Evolutionary conservation across 2,888 invertebrate species (phyloP), one percentile per base, ranked within the genome.

Genomic region (Myathropa florea): DNA sequence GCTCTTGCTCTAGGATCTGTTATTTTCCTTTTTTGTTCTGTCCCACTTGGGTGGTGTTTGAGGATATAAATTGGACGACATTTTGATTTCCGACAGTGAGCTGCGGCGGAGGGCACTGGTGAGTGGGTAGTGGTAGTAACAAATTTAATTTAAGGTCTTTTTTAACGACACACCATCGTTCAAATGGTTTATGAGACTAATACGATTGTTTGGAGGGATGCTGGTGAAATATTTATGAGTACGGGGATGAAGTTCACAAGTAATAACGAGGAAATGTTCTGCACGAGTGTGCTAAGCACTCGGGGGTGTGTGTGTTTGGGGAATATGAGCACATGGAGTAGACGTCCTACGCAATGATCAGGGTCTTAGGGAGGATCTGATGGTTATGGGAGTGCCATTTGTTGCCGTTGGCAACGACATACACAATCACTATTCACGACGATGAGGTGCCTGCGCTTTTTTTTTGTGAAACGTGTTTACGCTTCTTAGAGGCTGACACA

Each of bases 141-240:
- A 78, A 75, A 83, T 83, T 86, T 86, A 83, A 82, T 86, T 83
- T 79, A 7, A 78, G 70, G 82, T 82, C 77, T 65, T 82, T 86
- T 81, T 78, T 82, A 85, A 82, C 73, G 82, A 86, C 73, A 18
- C 46, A 70, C 53, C 70, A 86, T 86, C 82, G 75, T 55, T 86
- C 73, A 83, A 82, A 73, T 78, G 82, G 65, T 83, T 85, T 77
- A 81, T 85, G 72, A 55, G 60, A 57, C 67, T 26, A 81, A 85
- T 75, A 79, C 64, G 68, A 39, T 24, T 55, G 64, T 39, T 73
- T 63, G 61, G 72, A 55, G 60, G 57, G 24, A 59, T 57, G 57
- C 6, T 26, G 53, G 18, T 77, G 76, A 76, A 71, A 76, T 76
- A 76, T 71, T 82, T 67, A 76, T 67, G 65, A 24, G 28, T 14